Base-by-base conservation (phyloP, 2,113 vertebrate genomes). In the Megaceryle torquata region DNA sequence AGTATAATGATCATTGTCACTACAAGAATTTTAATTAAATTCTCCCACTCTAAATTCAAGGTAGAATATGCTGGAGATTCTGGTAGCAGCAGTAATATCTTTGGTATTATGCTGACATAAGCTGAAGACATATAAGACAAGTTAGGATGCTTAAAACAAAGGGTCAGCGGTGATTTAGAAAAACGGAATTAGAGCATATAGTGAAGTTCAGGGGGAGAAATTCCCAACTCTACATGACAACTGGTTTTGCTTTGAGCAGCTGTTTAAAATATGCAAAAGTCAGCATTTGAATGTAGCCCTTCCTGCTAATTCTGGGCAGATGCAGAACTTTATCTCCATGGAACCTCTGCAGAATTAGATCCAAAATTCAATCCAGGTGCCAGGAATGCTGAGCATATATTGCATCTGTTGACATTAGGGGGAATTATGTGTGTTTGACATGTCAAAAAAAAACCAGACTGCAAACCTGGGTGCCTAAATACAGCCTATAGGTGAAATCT, bases 141-240 rank as follows among this genome's bases (percentile, higher is more conserved):
- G 35, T 76, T 50, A 51, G 25, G 50, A 51, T 67, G 59, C 24
- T 75, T 78, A 39, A 82, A 76, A 41, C 4, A 50, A 75, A 70
- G 20, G 7, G 26, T 39, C 6, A 76, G 35, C 37, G 5, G 13
- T 44, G 39, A 43, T 70, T 46, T 15, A 65, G 63, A 57, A 61
- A 82, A 50, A 43, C 5, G 6, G 11, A 51, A 37, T 28, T 76
- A 48, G 5, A 41, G 31, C 2, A 1, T 48, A 24, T 37, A 51
- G 25, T 21, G 37, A 46, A 69, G 22, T 46, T 46, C 0, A 4
- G 5, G 2, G 1, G 6, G 3, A 0, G 0, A 8, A 13, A 6
- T 11, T 11, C 64, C 1, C 21, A 72, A 1, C 33, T 24, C 6
- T 18, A 16, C 25, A 13, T 39, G 15, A 25, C 50, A 17, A 1